These are phyloP conservation scores for Xenus cinereus DNA, from an alignment of 2,113 vertebrate genomes.

Conservation along the genomic window DNA sequence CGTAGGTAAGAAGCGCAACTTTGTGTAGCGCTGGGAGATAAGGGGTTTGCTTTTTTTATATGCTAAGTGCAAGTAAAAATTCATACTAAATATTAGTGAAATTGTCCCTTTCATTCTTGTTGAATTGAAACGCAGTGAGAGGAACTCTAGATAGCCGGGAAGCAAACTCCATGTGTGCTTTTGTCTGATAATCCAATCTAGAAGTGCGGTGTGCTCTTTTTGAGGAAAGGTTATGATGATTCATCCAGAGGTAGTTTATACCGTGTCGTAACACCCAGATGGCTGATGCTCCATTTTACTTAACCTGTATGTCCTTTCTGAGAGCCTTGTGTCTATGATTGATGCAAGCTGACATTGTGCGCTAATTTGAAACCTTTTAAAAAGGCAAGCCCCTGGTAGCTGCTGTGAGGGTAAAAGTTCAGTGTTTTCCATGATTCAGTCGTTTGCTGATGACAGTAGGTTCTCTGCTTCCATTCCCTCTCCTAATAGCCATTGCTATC, in stretches of 20 bases:
- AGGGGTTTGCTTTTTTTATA: background rate
- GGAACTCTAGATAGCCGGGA: background rate
- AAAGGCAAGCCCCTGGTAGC: background rate
- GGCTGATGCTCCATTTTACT: background rate
- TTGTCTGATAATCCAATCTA: background rate
- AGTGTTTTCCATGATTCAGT: background rate
- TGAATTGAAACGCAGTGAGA: background rate
- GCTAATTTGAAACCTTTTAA: background rate
- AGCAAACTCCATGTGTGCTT: fast-evolving
- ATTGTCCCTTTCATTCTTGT: background rate
- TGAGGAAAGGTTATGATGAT: background rate
- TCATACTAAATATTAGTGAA: background rate
- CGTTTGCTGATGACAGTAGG: background rate
- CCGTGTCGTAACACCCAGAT: background rate
- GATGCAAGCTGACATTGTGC: background rate
- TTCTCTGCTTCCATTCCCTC: background rate
- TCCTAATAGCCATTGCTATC: background rate
- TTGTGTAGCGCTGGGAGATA: background rate
- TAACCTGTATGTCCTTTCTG: background rate
- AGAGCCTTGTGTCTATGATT: fast-evolving
- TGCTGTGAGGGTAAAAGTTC: background rate
- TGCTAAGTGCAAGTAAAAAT: background rate
- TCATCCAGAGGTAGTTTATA: background rate
- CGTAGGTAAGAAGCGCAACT: background rate
- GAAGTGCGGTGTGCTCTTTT: background rate